Conservation (phyloP, 2,113 vertebrate species). For the Chaenocephalus aceratus region DNA sequence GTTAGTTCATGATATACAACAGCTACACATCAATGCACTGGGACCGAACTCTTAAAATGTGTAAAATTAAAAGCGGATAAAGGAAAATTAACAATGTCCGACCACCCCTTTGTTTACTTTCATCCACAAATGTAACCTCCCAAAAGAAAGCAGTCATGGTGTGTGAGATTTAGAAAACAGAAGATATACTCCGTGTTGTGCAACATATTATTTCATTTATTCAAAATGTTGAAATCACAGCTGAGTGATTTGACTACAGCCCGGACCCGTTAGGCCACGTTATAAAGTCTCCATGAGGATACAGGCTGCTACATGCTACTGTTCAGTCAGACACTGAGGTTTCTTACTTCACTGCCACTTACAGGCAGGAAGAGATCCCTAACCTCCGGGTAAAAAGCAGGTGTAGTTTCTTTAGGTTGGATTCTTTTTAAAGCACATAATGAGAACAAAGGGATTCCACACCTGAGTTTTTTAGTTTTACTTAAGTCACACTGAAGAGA, state of each 20-base stretch:
- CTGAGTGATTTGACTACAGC: not conserved
- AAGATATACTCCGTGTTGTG: not conserved
- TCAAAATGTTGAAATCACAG: not conserved
- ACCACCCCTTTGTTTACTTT: slow-evolving; percentile 57
- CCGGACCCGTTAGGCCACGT: slow-evolving; percentile 21
- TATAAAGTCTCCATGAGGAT: slow-evolving; percentile 4
- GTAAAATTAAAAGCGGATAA: not conserved
- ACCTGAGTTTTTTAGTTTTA: not conserved
- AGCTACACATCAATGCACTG: not conserved
- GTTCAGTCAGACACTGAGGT: not conserved
- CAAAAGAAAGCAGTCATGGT: slow-evolving; percentile 40
- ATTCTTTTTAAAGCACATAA: not conserved
- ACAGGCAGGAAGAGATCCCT: not conserved
- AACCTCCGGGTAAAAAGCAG: not conserved
- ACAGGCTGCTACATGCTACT: not conserved
- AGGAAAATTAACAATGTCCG: not conserved
- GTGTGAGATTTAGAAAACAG: not conserved
- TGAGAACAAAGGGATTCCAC: not conserved
- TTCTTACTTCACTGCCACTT: not conserved
- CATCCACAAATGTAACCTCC: not conserved
- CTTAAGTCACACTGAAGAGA: not conserved
- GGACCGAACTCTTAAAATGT: rapidly evolving
- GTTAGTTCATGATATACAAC: rapidly evolving
- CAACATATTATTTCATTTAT: not conserved
- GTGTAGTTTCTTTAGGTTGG: too few relatives aligned